These are phyloP conservation scores for Tetragonula clypearis DNA, from an alignment of 1,140 invertebrate genomes.

Conservation along the genomic window DNA sequence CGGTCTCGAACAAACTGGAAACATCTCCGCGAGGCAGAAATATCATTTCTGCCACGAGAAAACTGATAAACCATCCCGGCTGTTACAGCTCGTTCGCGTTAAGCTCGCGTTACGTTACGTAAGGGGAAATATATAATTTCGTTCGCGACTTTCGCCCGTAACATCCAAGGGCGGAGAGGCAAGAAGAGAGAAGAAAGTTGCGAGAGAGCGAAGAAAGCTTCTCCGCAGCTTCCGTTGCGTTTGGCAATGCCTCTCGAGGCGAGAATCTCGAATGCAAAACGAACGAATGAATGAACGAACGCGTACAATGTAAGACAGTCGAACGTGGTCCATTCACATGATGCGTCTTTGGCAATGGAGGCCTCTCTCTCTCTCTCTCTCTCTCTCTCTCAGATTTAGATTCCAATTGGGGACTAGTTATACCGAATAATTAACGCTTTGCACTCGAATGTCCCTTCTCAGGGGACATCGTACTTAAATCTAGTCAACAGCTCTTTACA, in stretches of 20 bases:
- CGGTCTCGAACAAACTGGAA: background rate
- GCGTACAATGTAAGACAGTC: background rate
- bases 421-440: background rate
- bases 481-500: too few species aligned
- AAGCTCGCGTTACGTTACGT: background rate
- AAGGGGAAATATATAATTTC: background rate
- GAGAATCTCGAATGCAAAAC: background rate
- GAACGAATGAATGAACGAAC: background rate
- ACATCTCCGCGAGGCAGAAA: background rate
- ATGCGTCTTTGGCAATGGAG: constrained; percentile 1
- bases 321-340: constrained; percentile 8
- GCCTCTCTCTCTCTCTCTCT: background rate
- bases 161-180: too few species aligned
- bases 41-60: background rate
- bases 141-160: background rate
- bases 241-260: constrained; percentile 20
- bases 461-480: too few species aligned
- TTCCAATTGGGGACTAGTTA: background rate
- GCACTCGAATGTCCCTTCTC: too few species aligned
- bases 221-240: too few species aligned
- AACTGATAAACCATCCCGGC: background rate
- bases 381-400: background rate
- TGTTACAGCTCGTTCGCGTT: background rate
- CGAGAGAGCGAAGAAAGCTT: background rate
- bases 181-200: background rate